These are phyloP conservation scores for Zosterops borbonicus DNA, from an alignment of 2,113 vertebrate species.

Conservation along the genomic window DNA sequence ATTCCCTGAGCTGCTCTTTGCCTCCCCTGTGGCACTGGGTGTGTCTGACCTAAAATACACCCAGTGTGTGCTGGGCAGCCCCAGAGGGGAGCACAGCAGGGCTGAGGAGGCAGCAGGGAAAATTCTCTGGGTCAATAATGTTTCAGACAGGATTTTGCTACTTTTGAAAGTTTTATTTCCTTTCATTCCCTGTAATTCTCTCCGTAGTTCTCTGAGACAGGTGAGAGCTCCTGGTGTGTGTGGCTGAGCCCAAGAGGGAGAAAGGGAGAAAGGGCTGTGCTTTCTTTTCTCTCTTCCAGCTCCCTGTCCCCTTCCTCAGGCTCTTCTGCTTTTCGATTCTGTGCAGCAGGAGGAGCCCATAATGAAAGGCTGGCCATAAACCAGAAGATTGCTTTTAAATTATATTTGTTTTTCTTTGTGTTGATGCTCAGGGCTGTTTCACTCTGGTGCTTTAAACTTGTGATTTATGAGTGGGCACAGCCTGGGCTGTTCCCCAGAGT, in stretches of 20 bases:
- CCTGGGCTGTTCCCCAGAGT: background rate
- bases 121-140: background rate
- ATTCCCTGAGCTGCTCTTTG: background rate
- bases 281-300: background rate
- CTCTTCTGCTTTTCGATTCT: background rate
- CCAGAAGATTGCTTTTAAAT: background rate
- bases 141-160: background rate
- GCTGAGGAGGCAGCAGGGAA: background rate
- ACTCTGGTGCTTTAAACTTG: background rate
- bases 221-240: accelerated
- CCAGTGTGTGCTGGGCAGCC: accelerated
- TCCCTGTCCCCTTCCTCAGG: background rate
- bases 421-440: background rate
- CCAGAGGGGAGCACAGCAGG: background rate
- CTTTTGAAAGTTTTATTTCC: background rate
- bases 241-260: background rate
- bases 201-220: too few species aligned
- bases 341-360: background rate
- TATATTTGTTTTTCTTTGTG: background rate
- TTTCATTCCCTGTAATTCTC: background rate
- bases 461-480: background rate
- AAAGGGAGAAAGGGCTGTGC: background rate
- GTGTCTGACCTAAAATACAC: background rate
- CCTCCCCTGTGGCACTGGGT: background rate
- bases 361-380: background rate